These are phyloP conservation scores for Bellardia pandia DNA, from an alignment of 2,888 invertebrate genomes.

Conservation along the genomic window DNA sequence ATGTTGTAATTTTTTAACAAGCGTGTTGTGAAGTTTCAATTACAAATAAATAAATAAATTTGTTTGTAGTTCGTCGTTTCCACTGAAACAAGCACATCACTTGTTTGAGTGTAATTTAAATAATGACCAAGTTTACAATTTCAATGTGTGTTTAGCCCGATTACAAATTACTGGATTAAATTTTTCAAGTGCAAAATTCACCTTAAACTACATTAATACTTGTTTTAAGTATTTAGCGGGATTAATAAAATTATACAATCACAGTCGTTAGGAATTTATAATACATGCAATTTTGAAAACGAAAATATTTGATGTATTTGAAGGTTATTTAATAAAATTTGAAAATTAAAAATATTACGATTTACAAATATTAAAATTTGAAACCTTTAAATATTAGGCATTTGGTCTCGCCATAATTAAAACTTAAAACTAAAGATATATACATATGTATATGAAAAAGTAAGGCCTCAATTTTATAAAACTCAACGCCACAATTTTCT, in stretches of 20 bases:
- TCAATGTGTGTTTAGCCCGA: constrained; percentile 32
- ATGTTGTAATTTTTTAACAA: constrained; percentile 56
- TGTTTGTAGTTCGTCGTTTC: constrained; percentile 13
- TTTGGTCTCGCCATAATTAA: too few species aligned
- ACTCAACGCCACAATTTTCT: too few species aligned
- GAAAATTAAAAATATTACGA: not conserved
- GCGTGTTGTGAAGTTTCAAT: constrained; percentile 58
- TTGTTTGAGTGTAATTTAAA: constrained; percentile 24
- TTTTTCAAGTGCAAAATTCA: constrained; percentile 45
- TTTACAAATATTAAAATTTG: too few species aligned
- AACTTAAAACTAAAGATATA: too few species aligned
- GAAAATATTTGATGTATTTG: constrained; percentile 1
- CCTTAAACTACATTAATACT: constrained; percentile 11
- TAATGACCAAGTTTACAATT: constrained; percentile 39
- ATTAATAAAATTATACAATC: constrained; percentile 16
- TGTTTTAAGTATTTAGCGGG: constrained; percentile 28
- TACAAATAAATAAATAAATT: constrained; percentile 12
- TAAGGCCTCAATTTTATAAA: too few species aligned
- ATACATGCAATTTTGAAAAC: constrained; percentile 18
- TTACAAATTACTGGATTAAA: constrained; percentile 45
- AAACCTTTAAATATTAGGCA: too few species aligned
- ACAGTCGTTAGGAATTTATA: not conserved
- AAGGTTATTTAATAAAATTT: not conserved
- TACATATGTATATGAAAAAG: too few species aligned
- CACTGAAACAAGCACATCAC: not conserved